These are phyloP conservation scores for Eurytemora carolleeae DNA, from an alignment of 1,140 invertebrate species.

Conservation along the genomic window DNA sequence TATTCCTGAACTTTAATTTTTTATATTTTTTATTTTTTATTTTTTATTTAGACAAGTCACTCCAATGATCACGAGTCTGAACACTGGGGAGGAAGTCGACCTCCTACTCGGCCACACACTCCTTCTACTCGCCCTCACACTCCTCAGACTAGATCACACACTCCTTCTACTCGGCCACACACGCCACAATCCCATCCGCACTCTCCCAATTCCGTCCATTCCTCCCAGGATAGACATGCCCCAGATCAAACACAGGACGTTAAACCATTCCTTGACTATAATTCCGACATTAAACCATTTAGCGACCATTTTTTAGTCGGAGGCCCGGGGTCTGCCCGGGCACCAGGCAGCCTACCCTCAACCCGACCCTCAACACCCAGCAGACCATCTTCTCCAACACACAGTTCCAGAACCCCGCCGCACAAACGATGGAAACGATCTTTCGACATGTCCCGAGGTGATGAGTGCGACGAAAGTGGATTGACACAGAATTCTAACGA, in stretches of 20 bases:
- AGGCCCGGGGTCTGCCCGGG: background rate
- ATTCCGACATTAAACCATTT: conserved; percentile 5
- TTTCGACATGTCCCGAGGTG: conserved; percentile 8
- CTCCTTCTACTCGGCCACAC: background rate
- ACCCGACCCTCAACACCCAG: background rate
- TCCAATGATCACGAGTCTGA: conserved; percentile 7
- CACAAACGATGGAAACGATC: conserved; percentile 15
- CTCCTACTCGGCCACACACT: conserved; percentile 9
- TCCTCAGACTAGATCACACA: background rate
- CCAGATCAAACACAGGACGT: conserved; percentile 9
- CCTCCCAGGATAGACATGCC: background rate
- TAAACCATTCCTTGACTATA: conserved; percentile 8
- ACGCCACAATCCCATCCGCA: background rate
- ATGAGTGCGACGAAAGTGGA: background rate
- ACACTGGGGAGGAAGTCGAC: conserved; percentile 7
- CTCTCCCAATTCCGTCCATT: background rate
- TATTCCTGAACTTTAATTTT: too few species aligned
- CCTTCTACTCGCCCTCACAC: conserved; percentile 1
- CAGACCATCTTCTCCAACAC: background rate
- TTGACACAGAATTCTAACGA: background rate
- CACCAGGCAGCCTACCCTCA: background rate
- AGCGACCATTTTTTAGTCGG: conserved; percentile 8
- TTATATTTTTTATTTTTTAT: too few species aligned
- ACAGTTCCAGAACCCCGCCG: conserved; percentile 6
- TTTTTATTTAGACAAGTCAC: background rate